Percentiles rank a stretch among this genome's conserved stretches.
These are phyloP conservation scores for Desmodus rotundus DNA, from an alignment of 2,113 vertebrate species.

Conservation along the genomic window DNA sequence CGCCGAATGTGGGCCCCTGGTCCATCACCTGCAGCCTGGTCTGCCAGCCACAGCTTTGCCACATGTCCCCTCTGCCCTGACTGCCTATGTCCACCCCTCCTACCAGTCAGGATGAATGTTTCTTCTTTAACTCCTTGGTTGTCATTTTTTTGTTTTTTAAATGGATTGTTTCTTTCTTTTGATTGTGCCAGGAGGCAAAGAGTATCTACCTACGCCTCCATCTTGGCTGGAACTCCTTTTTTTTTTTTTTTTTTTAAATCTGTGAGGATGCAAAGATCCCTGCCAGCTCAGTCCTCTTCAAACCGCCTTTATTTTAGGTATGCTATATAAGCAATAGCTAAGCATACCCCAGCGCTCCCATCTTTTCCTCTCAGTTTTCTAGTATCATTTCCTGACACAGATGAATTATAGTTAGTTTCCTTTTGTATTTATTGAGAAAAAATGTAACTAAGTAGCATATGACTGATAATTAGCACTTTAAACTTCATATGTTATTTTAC, in stretches of 20 bases:
- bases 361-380: neutral
- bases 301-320: neutral
- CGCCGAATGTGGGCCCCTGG: too few relatives aligned
- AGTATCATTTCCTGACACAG: neutral
- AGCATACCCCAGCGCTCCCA: neutral
- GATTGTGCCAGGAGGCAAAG: too few relatives aligned
- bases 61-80: too few relatives aligned
- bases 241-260: neutral
- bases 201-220: too few relatives aligned
- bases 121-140: too few relatives aligned
- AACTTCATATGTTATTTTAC: neutral
- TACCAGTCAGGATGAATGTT: too few relatives aligned
- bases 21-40: too few relatives aligned
- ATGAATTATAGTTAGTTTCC: neutral
- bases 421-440: neutral
- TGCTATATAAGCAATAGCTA: neutral
- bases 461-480: neutral
- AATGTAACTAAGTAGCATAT: neutral
- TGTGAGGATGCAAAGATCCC: neutral
- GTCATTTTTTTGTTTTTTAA: too few relatives aligned
- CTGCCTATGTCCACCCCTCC: too few relatives aligned
- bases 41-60: too few relatives aligned
- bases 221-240: neutral
- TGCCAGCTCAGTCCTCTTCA: neutral
- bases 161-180: too few relatives aligned